These are phyloP conservation scores for Tricholauxania praeusta DNA, from an alignment of 2,888 invertebrate species.

Conservation along the genomic window DNA sequence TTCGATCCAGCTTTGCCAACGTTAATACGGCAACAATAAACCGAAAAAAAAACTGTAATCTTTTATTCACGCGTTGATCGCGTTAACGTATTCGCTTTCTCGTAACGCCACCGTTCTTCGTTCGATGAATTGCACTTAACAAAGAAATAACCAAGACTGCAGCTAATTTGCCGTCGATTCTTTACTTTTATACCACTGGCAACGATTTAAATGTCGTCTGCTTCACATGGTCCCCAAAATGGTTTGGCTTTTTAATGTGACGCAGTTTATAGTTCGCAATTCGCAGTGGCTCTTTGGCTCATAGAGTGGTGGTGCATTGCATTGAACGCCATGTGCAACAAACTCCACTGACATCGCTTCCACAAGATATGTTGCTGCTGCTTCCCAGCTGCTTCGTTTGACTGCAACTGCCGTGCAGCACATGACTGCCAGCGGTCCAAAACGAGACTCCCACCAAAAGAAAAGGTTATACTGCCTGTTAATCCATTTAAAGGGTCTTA, in stretches of 20 bases:
- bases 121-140: conserved; percentile 26
- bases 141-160: conserved; percentile 46
- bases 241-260: conserved; percentile 13
- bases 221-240: conserved; percentile 57
- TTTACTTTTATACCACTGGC: conserved; percentile 52
- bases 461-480: conserved; percentile 37
- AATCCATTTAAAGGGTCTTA: conserved; percentile 37
- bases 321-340: neutral
- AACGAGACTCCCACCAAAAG: neutral
- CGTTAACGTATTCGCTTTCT: conserved; percentile 10
- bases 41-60: neutral
- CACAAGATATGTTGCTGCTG: conserved; percentile 5
- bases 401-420: neutral
- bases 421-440: conserved; percentile 1
- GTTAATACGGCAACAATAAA: neutral
- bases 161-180: conserved; percentile 46
- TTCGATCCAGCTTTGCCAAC: neutral
- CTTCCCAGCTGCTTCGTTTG: neutral
- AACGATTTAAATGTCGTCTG: conserved; percentile 62
- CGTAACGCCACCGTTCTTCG: neutral
- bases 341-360: neutral
- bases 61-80: conserved; percentile 3
- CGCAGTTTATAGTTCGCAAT: neutral
- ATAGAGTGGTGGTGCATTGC: neutral
- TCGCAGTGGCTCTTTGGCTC: neutral